Base-by-base conservation (phyloP, 2,113 vertebrate species). In the Pelodiscus sinensis region DNA sequence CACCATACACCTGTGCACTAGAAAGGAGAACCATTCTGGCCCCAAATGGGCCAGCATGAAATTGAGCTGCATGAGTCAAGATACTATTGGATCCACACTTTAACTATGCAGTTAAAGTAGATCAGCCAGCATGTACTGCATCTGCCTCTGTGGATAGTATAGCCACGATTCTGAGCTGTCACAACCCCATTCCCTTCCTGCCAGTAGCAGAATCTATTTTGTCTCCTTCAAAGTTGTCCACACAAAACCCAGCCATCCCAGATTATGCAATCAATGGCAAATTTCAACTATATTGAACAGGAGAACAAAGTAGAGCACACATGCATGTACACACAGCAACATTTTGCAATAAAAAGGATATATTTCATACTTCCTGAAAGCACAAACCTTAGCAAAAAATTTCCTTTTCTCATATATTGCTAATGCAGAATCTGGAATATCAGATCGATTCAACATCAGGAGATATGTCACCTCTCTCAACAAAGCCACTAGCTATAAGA, bases 381-480 rank as follows among this genome's bases (percentile, higher is more conserved):
- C 16, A 97, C 93, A 65, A 94, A 99, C 98, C 97, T 98, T 98
- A 88, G 97, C 94, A 94, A 99, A 97, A 73, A 88, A 97, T 24
- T 97, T 96, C 88, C 94, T 98, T 90, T 98, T 98, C 68, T 98
- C 90, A 94, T 98, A 98, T 80, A 99, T 89, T 80, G 95, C 78
- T 86, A 98, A 87, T 22, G 98, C 98, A 87, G 97, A 98, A 93
- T 93, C 94, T 29, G 98, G 98, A 80, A 99, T 97, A 78, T 95
- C 92, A 22, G 95, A 83, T 44, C 98, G 96, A 92, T 97, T 92
- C 65, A 98, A 93, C 86, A 97, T 97, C 89, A 98, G 97, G 87
- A 99, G 97, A 62, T 98, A 98, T 84, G 98, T 98, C 65, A 99
- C 98, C 90, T 99, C 99, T 95, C 98, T 98, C 88, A 99, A 95